A percentile compares a stretch with the other conserved stretches of the same genome.
Conservation (phyloP, 2,113 vertebrate species). For the Perca schrenkii region DNA sequence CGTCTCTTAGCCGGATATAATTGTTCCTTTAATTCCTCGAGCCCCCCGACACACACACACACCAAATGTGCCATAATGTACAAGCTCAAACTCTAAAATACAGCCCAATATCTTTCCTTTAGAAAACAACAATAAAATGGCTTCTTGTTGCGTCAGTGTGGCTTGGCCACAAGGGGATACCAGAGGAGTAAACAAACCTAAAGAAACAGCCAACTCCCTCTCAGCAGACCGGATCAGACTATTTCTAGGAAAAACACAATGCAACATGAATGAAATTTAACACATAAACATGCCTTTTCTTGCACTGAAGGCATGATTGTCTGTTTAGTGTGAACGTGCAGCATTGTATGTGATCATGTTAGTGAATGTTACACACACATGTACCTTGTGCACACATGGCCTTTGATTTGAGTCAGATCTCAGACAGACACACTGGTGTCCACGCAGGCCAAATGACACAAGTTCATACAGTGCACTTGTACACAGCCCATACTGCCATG, state of each 20-base stretch:
- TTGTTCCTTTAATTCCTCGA: constrained; percentile 51
- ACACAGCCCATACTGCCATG: neutral
- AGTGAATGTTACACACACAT: neutral
- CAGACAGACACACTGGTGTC: neutral
- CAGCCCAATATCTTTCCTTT: neutral
- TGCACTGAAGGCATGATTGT: neutral
- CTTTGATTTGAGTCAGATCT: neutral
- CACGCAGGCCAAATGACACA: neutral
- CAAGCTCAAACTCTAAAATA: constrained; percentile 9
- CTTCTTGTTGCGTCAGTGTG: constrained; percentile 29
- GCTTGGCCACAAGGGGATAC: constrained; percentile 27
- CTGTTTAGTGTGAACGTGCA: neutral
- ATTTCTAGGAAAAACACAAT: constrained; percentile 18
- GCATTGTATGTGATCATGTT: neutral
- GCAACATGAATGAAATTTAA: neutral
- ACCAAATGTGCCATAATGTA: neutral
- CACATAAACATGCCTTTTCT: neutral
- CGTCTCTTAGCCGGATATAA: constrained; percentile 27
- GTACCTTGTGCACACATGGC: neutral
- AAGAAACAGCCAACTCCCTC: constrained; percentile 47
- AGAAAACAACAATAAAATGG: constrained; percentile 33
- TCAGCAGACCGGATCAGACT: neutral
- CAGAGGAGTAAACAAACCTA: constrained; percentile 54
- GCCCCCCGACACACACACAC: neutral
- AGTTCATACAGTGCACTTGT: constrained; percentile 14